Percentiles rank a stretch among this genome's conserved stretches.
phyloP scores from a whole-genome alignment of 2,113 vertebrate species.

The Hiodon alosoides region DNA sequence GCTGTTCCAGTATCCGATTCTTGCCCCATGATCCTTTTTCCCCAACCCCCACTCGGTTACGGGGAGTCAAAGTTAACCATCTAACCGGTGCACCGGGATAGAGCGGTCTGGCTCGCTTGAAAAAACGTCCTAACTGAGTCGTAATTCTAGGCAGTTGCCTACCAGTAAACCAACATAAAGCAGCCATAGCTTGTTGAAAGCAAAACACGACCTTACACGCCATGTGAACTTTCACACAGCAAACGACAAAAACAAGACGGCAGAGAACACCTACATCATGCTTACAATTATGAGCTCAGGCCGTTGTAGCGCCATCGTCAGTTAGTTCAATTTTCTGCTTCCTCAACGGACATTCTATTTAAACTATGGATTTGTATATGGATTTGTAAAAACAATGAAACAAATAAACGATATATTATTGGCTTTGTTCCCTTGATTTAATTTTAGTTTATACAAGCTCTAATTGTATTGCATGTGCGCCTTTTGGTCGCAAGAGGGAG shows the following conservation, averaged over 20 bases:
- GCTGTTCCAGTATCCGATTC: conserved; percentile 45
- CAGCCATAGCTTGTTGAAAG: conserved; percentile 52
- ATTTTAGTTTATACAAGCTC: not conserved
- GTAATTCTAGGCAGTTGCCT: conserved; percentile 46
- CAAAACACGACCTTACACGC: conserved; percentile 48
- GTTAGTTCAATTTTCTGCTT: not conserved
- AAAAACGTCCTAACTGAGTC: not conserved
- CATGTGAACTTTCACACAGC: conserved; percentile 46
- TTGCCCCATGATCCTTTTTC: conserved; percentile 55
- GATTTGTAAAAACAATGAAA: not conserved
- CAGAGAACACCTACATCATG: not conserved
- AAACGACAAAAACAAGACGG: conserved; percentile 35
- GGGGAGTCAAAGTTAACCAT: conserved; percentile 41
- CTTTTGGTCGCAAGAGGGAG: no score
- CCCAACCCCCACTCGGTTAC: conserved; percentile 34
- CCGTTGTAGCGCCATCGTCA: conserved; percentile 35
- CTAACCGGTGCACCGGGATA: conserved; percentile 33
- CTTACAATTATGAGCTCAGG: not conserved
- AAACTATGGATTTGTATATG: no score
- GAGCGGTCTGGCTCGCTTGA: conserved; percentile 25
- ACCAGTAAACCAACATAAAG: conserved; percentile 42
- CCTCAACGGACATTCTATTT: not conserved
- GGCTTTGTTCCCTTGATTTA: not conserved
- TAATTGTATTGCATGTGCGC: no score
- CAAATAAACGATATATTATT: not conserved